Percentiles rank a stretch among this genome's conserved stretches.
Conservation (phyloP, 2,113 vertebrate species). For the Fregata magnificens region DNA sequence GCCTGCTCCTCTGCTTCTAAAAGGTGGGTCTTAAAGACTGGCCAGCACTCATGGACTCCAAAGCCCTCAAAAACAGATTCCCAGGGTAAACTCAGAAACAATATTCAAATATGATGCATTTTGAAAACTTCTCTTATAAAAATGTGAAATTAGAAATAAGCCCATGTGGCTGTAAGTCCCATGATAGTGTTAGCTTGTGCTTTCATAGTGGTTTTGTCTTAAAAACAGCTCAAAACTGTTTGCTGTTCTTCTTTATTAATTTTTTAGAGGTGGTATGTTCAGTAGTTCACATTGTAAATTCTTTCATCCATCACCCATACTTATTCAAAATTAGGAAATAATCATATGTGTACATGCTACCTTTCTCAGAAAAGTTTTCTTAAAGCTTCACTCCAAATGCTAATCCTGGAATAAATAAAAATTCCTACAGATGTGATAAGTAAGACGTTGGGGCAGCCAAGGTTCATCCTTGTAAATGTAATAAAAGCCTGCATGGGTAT, state of each 20-base stretch:
- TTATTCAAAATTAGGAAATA: background rate
- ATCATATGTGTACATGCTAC: background rate
- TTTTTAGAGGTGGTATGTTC: background rate
- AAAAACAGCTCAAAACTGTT: background rate
- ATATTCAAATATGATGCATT: background rate
- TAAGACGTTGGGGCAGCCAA: background rate
- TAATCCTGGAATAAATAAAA: background rate
- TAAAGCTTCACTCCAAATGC: background rate
- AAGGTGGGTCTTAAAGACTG: background rate
- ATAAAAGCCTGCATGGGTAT: background rate
- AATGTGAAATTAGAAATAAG: background rate
- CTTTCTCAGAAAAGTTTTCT: background rate
- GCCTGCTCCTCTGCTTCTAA: background rate
- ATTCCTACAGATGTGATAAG: background rate
- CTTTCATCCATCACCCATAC: background rate
- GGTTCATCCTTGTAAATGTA: background rate
- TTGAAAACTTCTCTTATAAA: background rate
- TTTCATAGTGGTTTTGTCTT: background rate
- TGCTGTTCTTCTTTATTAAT: background rate
- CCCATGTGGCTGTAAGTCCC: background rate
- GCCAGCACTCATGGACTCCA: background rate
- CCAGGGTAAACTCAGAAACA: background rate
- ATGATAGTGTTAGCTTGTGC: background rate
- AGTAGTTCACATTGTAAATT: background rate
- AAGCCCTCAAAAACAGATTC: background rate